Base-by-base conservation (phyloP, 2,113 vertebrate genomes). In the Bujurquina vittata region DNA sequence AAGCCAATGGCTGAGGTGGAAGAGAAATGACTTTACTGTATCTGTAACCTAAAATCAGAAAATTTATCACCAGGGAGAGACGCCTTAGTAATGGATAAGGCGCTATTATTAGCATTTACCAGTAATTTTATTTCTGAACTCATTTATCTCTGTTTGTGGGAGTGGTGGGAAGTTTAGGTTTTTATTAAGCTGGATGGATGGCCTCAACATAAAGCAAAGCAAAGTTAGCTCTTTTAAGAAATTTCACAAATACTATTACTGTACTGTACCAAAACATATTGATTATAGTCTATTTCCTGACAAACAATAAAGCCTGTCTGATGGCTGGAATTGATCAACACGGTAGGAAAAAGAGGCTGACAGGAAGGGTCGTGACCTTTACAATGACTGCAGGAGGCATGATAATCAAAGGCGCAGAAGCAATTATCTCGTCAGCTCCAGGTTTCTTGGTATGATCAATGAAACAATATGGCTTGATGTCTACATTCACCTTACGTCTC, bases 361-460 rank as follows among this genome's bases (percentile, higher is more conserved):
- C 55, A 76, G 80, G 40, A 59, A 65, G 65, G 86, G 87, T 87
- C 54, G 20, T 22, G 84, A 90, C 79, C 92, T 91, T 81, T 89
- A 29, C 49, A 20, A 23, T 82, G 75, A 86, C 57, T 31, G 17
- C 18, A 76, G 65, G 84, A 75, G 82, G 11, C 54, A 46, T 81
- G 8, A 43, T 88, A 89, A 88, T 86, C 75, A 87, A 80, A 82
- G 49, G 46, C 86, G 61, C 57, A 29, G 56, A 74, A 80, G 85
- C 87, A 88, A 87, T 94, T 85, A 92, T 83, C 80, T 49, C 17
- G 26, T 91, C 85, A 80, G 59, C 83, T 61, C 43, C 1, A 14
- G 37, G 82, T 84, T 84, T 87, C 79, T 78, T 63, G 14, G 18
- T 37, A 54, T 84, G 88, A 92, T 94, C 92, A 89, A 90, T 90